These are phyloP conservation scores for Chauna torquata DNA, from an alignment of 2,113 vertebrate genomes.

Conservation along the genomic window DNA sequence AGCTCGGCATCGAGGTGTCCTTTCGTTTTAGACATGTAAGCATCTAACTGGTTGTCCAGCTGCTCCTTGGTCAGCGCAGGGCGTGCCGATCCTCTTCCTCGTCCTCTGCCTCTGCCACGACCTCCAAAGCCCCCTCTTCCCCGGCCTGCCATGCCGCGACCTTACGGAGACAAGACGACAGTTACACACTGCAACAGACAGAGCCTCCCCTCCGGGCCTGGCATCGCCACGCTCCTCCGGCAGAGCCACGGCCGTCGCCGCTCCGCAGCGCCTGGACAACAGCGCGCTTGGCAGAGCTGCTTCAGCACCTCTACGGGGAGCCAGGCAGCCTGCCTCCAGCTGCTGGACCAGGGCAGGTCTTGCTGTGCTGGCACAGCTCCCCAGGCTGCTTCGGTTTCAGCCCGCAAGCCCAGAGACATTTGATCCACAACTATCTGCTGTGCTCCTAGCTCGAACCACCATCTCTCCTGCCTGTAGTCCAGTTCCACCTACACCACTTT, in stretches of 20 bases:
- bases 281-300: neutral
- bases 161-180: slow-evolving; percentile 51
- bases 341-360: too few species aligned
- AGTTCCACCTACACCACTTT: rapidly evolving
- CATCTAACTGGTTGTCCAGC: slow-evolving; percentile 96
- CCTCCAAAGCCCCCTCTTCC: slow-evolving; percentile 89
- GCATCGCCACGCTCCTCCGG: rapidly evolving
- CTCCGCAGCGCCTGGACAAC: neutral
- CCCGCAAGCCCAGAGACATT: rapidly evolving
- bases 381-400: neutral
- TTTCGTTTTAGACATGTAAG: slow-evolving; percentile 99
- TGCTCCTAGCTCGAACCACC: neutral
- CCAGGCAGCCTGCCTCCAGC: neutral
- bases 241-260: neutral
- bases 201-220: rapidly evolving
- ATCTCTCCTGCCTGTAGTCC: rapidly evolving
- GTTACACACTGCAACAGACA: rapidly evolving
- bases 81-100: slow-evolving; percentile 83
- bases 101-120: slow-evolving; percentile 83
- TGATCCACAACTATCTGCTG: neutral
- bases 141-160: slow-evolving; percentile 84
- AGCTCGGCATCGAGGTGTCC: slow-evolving; percentile 96
- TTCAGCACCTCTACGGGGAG: neutral
- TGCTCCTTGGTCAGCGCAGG: slow-evolving; percentile 89
- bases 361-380: rapidly evolving